These are phyloP conservation scores for Falco peregrinus DNA, from an alignment of 2,797 vertebrate species.

Conservation along the genomic window DNA sequence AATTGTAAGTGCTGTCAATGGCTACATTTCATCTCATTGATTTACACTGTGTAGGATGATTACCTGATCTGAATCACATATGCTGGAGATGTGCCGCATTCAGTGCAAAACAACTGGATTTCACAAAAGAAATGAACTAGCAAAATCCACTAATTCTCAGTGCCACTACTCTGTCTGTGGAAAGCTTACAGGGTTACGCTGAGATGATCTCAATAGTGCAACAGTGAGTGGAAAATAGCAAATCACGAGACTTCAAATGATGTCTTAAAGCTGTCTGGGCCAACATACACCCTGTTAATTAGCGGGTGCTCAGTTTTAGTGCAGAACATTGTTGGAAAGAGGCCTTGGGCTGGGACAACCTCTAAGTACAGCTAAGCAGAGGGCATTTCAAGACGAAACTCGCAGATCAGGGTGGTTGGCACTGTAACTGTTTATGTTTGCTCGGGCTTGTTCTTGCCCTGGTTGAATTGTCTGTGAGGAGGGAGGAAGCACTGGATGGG, in stretches of 20 bases:
- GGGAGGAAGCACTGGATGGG: not conserved
- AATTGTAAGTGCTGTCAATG: conserved; percentile 54
- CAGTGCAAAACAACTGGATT: not conserved
- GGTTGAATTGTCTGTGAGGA: not conserved
- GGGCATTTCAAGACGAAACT: not conserved
- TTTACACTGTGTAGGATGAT: conserved; percentile 36
- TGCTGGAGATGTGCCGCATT: not conserved
- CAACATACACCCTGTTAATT: not conserved
- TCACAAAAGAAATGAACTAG: not conserved
- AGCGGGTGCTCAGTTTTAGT: not conserved
- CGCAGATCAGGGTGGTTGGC: not conserved
- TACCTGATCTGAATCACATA: conserved; percentile 40
- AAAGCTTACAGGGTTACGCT: not conserved
- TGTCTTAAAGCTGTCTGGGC: not conserved
- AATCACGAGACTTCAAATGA: not conserved
- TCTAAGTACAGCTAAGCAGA: not conserved
- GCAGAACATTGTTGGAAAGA: not conserved
- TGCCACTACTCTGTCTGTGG: fast-evolving
- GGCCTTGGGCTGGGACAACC: not conserved
- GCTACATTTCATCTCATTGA: conserved; percentile 61
- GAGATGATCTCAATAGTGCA: not conserved
- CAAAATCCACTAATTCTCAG: not conserved
- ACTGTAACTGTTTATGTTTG: not conserved
- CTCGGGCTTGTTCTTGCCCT: not conserved
- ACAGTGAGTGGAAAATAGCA: not conserved